Evolutionary conservation across 2,797 vertebrate species (phyloP), one percentile per base, ranked within the genome.

Genomic region (Fratercula arctica): DNA sequence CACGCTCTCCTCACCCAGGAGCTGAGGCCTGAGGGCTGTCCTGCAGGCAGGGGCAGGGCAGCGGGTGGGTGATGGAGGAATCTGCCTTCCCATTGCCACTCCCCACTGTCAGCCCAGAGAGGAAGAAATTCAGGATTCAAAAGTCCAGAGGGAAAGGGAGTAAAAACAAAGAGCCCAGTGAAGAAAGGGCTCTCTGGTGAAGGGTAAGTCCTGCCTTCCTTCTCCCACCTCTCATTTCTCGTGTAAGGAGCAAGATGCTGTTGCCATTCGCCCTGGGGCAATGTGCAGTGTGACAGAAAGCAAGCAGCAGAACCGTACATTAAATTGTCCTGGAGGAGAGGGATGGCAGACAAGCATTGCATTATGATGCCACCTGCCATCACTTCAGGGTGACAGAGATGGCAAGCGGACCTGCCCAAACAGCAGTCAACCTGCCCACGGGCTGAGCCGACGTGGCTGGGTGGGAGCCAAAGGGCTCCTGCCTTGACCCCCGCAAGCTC

Each of bases 51-150:
- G 35, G 23, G 16, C 61, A 74, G 57, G 25, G 28, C 81, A 84
- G 46, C 0, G 1, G 29, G 13, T 16, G 12, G 14, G 14, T 0
- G 0, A 69, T 25, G 24, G 23, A 85, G 45, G 20, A 74, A 51
- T 28, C 50, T 82, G 43, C 57, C n/a, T 53, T 57, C 53, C 31
- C n/a, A 67, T 63, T 2, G 0, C 35, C 50, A 12, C 18, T 61
- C 24, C 13, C 51, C n/a, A 28, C 33, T 39, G 46, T 26, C 63
- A 63, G 48, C 53, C 53, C 53, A 29, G 35, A 76, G 17, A 41
- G 53, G 39, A 79, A 83, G 69, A 23, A 75, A 64, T 43, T 54
- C 35, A 72, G 35, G 43, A 72, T 68, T 64, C 53, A 41, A 46
- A 89, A 76, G 13, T 37, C 13, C 48, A 46, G 43, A 76, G 41